Base-by-base conservation (phyloP, 2,113 vertebrate genomes). In the Orthonyx spaldingii region DNA sequence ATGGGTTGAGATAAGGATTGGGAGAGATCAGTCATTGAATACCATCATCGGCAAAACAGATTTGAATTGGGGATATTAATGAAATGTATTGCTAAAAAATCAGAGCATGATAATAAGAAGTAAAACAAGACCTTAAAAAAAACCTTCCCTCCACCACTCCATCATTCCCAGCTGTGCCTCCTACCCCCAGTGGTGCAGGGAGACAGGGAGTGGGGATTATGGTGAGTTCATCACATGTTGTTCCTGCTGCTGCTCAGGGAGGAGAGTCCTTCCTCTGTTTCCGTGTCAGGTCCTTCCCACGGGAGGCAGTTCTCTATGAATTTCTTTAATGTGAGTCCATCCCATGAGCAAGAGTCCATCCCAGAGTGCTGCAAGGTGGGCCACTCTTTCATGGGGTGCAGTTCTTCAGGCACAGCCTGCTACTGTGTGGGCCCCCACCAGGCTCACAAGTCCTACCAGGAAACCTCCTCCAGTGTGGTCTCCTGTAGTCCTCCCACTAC, bases 41-140 rank as follows among this genome's bases (percentile, higher is more conserved):
- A 50, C 37, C 32, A 33, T 52, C 7, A 15, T 0, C 0, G 53
- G 21, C 27, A 37, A 59, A 52, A 32, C 17, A 37, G 13, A 15
- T 11, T 59, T 42, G 17, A 68, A 33, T 7, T 76, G 2, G 35
- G 16, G 21, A 35, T 66, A 27, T 41, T 76, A 32, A 66, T 10
- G 42, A 4, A 66, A 35, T 50, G 24, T 42, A 50, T 35, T 66
- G 44, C 26, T 50, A 50, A 59, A 66, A 21, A 66, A 50, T 26
- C 11, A 57, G 16, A 66, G 44, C 61, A 59, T 32, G n/a, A 50
- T 32, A 77, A 44, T 44, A 37, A 86, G 21, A 68, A 44, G 21
- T 44, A 44, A 68, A 66, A 59, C 20, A 22, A 1, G 2, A 27
- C 33, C 37, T 44, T 18, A 68, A 5, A 57, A 86, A 76, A 27